Percentiles rank a stretch among this genome's conserved stretches.
Evolutionary conservation across 2,797 vertebrate species (phyloP).

Genomic region (Sciaenops ocellatus): DNA sequence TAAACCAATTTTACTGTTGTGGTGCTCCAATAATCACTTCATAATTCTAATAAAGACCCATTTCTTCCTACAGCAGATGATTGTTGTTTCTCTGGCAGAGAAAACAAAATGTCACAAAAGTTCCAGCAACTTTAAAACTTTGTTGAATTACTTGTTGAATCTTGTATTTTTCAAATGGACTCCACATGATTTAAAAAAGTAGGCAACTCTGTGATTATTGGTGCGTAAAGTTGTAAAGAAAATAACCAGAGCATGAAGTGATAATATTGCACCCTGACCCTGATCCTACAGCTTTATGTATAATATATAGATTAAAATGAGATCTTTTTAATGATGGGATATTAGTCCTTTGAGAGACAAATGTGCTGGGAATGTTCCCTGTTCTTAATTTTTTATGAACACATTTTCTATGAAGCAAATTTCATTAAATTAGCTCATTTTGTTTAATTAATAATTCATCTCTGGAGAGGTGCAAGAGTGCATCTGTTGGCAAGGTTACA

Average conservation of each 20-base stretch:
- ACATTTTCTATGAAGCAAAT: slow-evolving; percentile 44
- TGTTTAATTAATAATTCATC: slow-evolving; percentile 51
- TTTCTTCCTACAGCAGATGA: not conserved
- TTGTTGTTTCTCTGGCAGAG: not conserved
- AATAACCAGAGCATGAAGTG: not conserved
- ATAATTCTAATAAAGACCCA: not conserved
- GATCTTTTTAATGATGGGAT: not conserved
- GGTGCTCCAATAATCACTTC: not conserved
- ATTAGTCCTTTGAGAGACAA: not conserved
- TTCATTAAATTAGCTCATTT: slow-evolving; percentile 46
- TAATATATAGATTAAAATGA: not conserved
- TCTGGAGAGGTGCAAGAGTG: slow-evolving; percentile 19
- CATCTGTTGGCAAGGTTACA: slow-evolving; percentile 30
- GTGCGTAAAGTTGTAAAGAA: not conserved
- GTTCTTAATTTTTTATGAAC: slow-evolving; percentile 35
- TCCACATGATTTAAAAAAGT: not conserved
- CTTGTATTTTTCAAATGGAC: not conserved
- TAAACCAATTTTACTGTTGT: not conserved
- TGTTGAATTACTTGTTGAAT: not conserved
- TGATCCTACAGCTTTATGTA: not conserved
- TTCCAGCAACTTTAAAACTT: not conserved
- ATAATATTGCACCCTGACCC: not conserved
- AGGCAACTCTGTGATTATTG: not conserved
- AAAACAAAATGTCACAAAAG: not conserved
- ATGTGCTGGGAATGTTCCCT: not conserved